phyloP scores from a whole-genome alignment of 2,888 invertebrate species.

The Pristionchus arcanus region DNA sequence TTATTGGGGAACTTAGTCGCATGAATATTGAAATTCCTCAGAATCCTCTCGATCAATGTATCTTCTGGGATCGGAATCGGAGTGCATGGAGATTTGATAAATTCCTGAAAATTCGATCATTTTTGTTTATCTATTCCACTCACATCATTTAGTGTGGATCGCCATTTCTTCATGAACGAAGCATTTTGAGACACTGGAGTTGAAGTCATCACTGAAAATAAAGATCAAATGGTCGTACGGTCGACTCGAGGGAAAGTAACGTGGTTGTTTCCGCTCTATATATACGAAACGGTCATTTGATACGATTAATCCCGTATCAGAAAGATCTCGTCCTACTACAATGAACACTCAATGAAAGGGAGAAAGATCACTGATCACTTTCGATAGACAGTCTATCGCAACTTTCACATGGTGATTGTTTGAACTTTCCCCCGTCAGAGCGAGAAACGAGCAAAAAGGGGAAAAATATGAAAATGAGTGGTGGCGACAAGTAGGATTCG shows the following conservation, averaged over 20 bases:
- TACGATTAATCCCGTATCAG: neutral
- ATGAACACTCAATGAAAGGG: neutral
- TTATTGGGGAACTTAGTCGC: neutral
- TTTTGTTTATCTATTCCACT: neutral
- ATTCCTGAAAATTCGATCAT: neutral
- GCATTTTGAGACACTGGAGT: neutral
- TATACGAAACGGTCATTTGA: neutral
- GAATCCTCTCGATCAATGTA: neutral
- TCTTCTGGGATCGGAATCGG: neutral
- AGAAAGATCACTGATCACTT: neutral
- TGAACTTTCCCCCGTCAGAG: neutral
- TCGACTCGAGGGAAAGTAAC: neutral
- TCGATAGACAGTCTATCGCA: neutral
- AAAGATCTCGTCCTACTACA: neutral
- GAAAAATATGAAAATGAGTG: neutral
- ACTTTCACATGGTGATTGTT: neutral
- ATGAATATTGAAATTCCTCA: neutral
- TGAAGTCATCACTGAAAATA: neutral
- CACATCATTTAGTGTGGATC: neutral
- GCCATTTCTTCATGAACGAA: neutral
- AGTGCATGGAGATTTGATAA: neutral
- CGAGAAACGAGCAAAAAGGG: neutral
- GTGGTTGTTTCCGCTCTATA: neutral
- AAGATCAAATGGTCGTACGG: neutral
- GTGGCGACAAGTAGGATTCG: neutral